These are phyloP conservation scores for Nowickia ferox DNA, from an alignment of 2,888 invertebrate genomes.

Conservation along the genomic window DNA sequence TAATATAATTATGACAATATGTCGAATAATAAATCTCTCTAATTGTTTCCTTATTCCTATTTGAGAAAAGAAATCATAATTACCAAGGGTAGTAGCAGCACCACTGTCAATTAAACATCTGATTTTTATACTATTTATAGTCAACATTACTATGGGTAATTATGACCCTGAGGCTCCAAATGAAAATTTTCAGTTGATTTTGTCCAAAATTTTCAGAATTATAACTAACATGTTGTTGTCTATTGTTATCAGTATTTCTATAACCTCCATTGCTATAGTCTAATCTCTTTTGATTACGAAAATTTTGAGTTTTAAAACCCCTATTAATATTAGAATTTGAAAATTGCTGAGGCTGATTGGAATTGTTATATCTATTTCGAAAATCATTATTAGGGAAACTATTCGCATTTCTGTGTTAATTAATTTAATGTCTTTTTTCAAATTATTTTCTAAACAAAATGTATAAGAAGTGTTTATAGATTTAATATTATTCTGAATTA, in stretches of 20 bases:
- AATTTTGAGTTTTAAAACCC: not conserved
- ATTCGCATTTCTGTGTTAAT: not conserved
- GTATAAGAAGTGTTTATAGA: constrained; percentile 46
- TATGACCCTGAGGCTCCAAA: constrained; percentile 23
- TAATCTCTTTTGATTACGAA: not conserved
- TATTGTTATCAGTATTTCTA: not conserved
- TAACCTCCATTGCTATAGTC: not conserved
- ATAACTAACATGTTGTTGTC: not conserved
- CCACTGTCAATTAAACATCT: constrained; percentile 48
- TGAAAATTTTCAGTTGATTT: constrained; percentile 42
- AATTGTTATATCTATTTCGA: not conserved
- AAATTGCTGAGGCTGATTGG: not conserved
- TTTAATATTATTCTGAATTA: constrained; percentile 62
- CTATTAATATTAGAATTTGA: not conserved
- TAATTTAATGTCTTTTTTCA: constrained; percentile 53
- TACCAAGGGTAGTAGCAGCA: constrained; percentile 11
- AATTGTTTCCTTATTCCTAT: not conserved
- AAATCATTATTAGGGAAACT: not conserved
- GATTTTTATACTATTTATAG: constrained; percentile 31
- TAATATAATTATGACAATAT: no score
- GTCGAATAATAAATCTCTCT: no score
- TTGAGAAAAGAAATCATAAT: not conserved
- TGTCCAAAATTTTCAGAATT: not conserved
- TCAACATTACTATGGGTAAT: constrained; percentile 33
- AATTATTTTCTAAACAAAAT: constrained; percentile 60